Percentiles rank a stretch among this genome's conserved stretches.
Conservation (phyloP, 23 tunicate species). For the Styela clava region DNA sequence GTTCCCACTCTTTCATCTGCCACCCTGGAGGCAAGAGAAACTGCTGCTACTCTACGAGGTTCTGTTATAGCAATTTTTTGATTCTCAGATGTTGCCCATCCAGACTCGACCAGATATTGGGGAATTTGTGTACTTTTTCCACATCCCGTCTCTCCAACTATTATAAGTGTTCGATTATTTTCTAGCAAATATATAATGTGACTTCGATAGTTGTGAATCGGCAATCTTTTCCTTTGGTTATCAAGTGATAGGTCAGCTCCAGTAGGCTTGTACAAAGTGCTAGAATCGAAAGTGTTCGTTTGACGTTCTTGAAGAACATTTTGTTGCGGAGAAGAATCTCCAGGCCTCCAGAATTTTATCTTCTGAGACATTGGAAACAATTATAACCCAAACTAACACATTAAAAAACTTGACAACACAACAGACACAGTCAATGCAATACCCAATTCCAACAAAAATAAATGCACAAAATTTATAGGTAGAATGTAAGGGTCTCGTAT, state of each 20-base stretch:
- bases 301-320: slow-evolving; percentile 40
- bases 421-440: no score
- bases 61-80: slow-evolving; percentile 61
- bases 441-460: no score
- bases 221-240: slow-evolving; percentile 69
- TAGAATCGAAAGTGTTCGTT: slow-evolving; percentile 7
- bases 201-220: slow-evolving; percentile 72
- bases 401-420: no score
- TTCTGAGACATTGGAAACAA: slow-evolving; percentile 18
- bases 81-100: slow-evolving; percentile 55
- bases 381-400: no score
- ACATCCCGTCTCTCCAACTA: slow-evolving; percentile 96
- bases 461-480: no score
- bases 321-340: slow-evolving; percentile 59
- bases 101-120: slow-evolving; percentile 83
- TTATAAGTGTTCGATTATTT: slow-evolving; percentile 47
- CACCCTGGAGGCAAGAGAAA: slow-evolving; percentile 72
- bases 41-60: slow-evolving; percentile 85
- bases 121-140: slow-evolving; percentile 96
- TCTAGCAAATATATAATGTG: slow-evolving; percentile 83
- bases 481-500: no score
- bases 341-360: slow-evolving; percentile 76
- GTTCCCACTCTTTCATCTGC: slow-evolving; percentile 56
- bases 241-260: slow-evolving; percentile 58
- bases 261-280: slow-evolving; percentile 1